Evolutionary conservation across 2,113 vertebrate genomes (phyloP).

Genomic region (Lycaon pictus): DNA sequence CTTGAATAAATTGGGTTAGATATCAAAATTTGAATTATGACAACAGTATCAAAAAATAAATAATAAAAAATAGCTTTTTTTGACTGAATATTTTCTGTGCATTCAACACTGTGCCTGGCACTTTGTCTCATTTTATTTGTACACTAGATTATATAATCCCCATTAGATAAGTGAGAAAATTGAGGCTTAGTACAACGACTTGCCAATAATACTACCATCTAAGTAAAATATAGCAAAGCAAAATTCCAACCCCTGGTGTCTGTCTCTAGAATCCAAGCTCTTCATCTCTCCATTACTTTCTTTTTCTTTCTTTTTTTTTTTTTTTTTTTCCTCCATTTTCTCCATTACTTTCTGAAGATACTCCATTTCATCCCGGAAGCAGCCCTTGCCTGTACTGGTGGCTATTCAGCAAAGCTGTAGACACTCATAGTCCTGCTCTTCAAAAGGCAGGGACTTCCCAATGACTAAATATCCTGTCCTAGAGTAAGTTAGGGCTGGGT

Average conservation of each 20-base stretch:
- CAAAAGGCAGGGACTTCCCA: background rate
- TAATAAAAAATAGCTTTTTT: background rate
- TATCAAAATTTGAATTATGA: background rate
- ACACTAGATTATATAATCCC: background rate
- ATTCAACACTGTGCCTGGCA: background rate
- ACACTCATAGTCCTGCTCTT: background rate
- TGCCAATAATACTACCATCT: background rate
- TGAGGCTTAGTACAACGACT: background rate
- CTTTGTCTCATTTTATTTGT: background rate
- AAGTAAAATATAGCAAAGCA: background rate
- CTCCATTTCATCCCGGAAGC: background rate
- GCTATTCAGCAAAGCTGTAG: background rate
- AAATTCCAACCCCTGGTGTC: background rate
- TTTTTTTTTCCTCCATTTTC: too few species aligned
- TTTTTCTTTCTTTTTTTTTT: too few species aligned
- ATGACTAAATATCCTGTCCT: background rate
- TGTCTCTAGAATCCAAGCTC: background rate
- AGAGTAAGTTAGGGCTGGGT: background rate
- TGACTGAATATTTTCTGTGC: background rate
- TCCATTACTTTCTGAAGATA: background rate
- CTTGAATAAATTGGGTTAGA: background rate
- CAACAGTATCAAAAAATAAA: background rate
- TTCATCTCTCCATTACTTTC: background rate
- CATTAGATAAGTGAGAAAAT: background rate
- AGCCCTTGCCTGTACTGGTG: background rate